A percentile compares a stretch with the other conserved stretches of the same genome.
Conservation (phyloP, 2,113 vertebrate species). For the Sinocyclocheilus rhinocerous region DNA sequence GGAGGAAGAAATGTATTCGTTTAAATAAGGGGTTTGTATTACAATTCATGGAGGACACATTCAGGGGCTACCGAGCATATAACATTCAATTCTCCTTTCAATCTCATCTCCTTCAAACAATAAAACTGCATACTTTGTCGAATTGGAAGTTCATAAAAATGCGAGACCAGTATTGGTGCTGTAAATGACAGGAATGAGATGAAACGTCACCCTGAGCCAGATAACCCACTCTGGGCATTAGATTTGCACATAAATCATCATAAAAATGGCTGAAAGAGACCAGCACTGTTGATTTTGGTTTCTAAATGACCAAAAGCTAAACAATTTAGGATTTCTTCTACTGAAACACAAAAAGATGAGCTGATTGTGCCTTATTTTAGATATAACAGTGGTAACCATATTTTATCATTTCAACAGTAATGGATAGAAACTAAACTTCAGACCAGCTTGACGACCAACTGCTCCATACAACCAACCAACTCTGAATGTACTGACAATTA, state of each 20-base stretch:
- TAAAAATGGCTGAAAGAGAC: not conserved
- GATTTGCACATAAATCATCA: not conserved
- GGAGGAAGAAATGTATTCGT: not conserved
- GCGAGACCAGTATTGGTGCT: not conserved
- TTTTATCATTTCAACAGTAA: conserved; percentile 23
- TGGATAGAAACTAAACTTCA: conserved; percentile 34
- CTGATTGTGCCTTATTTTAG: not conserved
- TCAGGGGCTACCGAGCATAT: conserved; percentile 15
- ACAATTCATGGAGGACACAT: conserved; percentile 43
- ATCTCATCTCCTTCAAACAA: not conserved
- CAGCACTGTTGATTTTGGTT: not conserved
- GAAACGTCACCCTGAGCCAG: conserved; percentile 22
- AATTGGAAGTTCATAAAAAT: conserved; percentile 30
- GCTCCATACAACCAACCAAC: conserved; percentile 45
- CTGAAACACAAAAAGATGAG: not conserved
- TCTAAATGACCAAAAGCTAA: not conserved
- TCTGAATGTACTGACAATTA: conserved; percentile 69
- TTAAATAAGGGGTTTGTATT: conserved; percentile 26
- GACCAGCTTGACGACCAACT: conserved; percentile 23
- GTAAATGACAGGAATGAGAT: conserved; percentile 22
- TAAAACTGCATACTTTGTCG: not conserved
- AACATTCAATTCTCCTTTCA: conserved; percentile 25
- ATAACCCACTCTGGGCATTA: conserved; percentile 3
- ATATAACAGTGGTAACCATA: conserved; percentile 13
- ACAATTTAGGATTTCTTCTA: not conserved